Base-by-base conservation (phyloP, 2,113 vertebrate genomes). In the Lagopus muta region DNA sequence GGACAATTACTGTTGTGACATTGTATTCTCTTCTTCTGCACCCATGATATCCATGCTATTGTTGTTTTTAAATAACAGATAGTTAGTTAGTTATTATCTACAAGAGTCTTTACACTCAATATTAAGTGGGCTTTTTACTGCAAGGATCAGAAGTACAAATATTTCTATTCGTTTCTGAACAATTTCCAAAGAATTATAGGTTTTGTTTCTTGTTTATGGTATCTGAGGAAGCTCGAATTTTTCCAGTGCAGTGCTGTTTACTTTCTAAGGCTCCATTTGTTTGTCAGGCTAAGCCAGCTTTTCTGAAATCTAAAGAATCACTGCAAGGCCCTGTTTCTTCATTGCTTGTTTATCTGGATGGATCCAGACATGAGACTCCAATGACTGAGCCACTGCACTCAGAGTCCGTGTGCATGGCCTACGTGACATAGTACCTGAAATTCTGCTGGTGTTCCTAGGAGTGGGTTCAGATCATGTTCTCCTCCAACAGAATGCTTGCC, bases 71-170 rank as follows among this genome's bases (percentile, higher is more conserved):
- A 64, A 34, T 50, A 86, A 64, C 38, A 73, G 65, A n/a, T n/a
- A n/a, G n/a, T n/a, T 47, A 77, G 67, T 66, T 89, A 40, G 34
- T 86, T 84, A 36, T 58, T 36, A 89, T 9, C 58, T 70, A 13
- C 54, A 70, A 75, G 30, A 38, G 11, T 81, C 75, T 54, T 60
- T 48, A 42, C n/a, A 21, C 34, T 76, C 73, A 54, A 55, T 64
- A 83, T 91, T 57, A 62, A 86, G 40, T 81, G 36, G 15, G 13
- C n/a, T 36, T 82, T 69, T 89, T 90, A 13, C 57, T 76, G 65
- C 14, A 18, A 64, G 32, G 69, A 75, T 86, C 34, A 43, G 38
- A 45, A 83, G 42, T 73, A 62, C 13, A 55, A 38, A 54, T 1
- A 4, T 13, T 86, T 64, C 42, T 47, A 12, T 78, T 83, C 1